phyloP scores from a whole-genome alignment of 2,888 invertebrate species.

The Rambutsinella grinnellia region DNA sequence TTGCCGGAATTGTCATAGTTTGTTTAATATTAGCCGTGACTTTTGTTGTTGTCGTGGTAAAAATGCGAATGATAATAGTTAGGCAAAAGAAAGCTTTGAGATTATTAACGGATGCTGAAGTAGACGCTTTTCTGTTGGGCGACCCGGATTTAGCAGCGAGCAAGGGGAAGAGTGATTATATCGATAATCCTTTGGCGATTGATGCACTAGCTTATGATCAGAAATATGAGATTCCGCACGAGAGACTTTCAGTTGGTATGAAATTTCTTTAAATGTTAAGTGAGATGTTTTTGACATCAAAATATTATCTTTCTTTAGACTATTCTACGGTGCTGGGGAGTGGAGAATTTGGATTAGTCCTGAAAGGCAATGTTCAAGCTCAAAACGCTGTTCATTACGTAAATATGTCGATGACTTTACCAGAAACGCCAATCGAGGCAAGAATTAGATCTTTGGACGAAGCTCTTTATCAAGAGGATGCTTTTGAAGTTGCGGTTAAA shows the following conservation, averaged over 20 bases:
- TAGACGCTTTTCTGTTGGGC: constrained; percentile 31
- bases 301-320: neutral
- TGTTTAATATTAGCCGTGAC: neutral
- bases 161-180: neutral
- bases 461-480: no score
- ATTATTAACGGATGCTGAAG: constrained; percentile 36
- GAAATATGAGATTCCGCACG: constrained; percentile 31
- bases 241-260: constrained; percentile 25
- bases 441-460: no score
- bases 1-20: neutral
- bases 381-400: neutral
- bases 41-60: neutral
- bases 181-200: constrained; percentile 5
- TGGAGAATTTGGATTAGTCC: constrained; percentile 24
- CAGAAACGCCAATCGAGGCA: neutral
- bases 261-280: neutral
- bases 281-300: neutral
- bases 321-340: neutral
- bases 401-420: neutral
- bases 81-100: constrained; percentile 20
- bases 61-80: constrained; percentile 12
- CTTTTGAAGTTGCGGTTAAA: constrained; percentile 47
- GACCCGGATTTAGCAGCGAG: constrained; percentile 12
- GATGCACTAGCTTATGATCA: constrained; percentile 41
- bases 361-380: neutral